These are phyloP conservation scores for Muntiacus muntjak DNA, from an alignment of 2,113 vertebrate species.

Conservation along the genomic window DNA sequence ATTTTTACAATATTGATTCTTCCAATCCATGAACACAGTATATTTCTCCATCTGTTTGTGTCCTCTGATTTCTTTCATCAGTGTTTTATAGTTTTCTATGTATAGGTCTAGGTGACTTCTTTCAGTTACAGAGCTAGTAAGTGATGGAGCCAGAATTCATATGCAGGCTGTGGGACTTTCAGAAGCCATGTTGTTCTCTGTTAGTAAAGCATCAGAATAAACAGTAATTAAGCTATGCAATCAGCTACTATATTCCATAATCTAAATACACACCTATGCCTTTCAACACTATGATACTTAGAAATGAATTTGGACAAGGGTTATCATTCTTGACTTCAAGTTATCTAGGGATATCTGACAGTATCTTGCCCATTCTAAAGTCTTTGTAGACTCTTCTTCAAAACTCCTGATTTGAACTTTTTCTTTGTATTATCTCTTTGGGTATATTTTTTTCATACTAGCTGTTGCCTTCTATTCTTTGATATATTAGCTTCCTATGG, in stretches of 20 bases:
- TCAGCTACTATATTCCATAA: neutral
- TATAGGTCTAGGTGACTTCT: neutral
- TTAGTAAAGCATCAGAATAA: neutral
- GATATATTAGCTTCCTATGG: neutral
- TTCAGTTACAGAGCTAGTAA: neutral
- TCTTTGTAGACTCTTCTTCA: neutral
- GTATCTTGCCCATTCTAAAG: no score
- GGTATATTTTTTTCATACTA: neutral
- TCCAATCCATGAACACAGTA: no score
- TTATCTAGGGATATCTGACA: neutral
- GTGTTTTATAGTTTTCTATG: no score
- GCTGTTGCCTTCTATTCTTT: neutral
- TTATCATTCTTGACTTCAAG: neutral
- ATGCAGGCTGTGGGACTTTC: neutral
- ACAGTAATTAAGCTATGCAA: neutral
- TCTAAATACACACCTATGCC: neutral
- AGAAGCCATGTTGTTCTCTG: neutral
- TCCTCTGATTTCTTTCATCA: no score
- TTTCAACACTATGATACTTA: neutral
- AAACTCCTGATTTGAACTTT: neutral
- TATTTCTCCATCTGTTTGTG: no score
- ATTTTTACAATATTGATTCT: no score
- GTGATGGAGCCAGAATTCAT: neutral
- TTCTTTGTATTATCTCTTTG: neutral
- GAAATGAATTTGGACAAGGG: neutral